Base-by-base conservation (phyloP, 1,140 invertebrate species). In the Hirudo medicinalis region DNA sequence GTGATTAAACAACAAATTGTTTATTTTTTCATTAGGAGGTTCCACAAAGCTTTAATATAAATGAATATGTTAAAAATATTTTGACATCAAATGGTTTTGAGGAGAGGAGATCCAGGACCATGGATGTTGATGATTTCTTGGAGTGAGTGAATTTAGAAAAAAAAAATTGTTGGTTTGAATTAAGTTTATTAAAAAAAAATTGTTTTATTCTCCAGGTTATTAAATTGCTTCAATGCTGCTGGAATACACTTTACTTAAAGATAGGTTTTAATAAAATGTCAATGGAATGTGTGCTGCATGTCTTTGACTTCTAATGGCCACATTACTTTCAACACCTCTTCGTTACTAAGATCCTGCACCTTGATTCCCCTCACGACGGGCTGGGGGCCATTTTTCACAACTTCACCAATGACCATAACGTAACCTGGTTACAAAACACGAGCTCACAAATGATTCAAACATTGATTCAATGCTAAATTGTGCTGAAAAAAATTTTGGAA, bases 81-180 rank as follows among this genome's bases (percentile, higher is more conserved):
- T 83, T 99, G 54, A 80, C 82, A 73, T 79, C 87, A 72, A 80
- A 76, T 71, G 79, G 78, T 49, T 89, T 88, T 78, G 87, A 87
- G 75, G 85, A 90, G 70, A 90, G 89, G 82, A 85, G 96, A 79
- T 91, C 96, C 1, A 86, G 95, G 79, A 89, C 87, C 3, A 93
- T 99, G 93, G 92, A 96, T 77, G 89, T 93, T 75, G 94, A 98
- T 84, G 94, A 99, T 79, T 98, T 99, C 83, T 88, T 97, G 78
- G 85, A 85, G 86, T 88, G 85, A 82, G 79, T 43, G 11, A 71
- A 69, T n/a, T 19, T 25, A 49, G 11, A 49, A 49, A 49, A 5
- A 49, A n/a, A n/a, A n/a, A n/a, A n/a, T n/a, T n/a, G n/a, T 17
- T 49, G 9, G 13, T 49, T 15, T 66, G 54, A 67, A n/a, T 70